Conservation (phyloP, 2,888 invertebrate genomes). For the Gryllus longicercus region DNA sequence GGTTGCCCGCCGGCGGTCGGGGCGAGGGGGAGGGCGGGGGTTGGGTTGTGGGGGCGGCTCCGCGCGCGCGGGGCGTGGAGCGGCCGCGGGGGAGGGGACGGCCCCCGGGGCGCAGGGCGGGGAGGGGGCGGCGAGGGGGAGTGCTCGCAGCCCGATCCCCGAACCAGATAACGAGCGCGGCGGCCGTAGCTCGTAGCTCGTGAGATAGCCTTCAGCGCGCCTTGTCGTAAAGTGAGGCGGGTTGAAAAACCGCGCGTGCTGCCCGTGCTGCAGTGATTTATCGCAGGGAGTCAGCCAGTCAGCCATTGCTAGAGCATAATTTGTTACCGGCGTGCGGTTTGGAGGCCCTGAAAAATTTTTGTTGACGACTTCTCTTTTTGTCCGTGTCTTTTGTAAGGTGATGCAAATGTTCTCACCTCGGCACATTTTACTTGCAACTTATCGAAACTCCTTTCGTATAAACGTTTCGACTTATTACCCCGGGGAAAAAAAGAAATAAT, state of each 20-base stretch:
- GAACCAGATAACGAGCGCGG: not conserved
- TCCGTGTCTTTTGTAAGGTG: not conserved
- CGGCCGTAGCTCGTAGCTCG: not conserved
- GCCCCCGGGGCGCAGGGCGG: not conserved
- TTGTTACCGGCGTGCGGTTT: slow-evolving; percentile 6
- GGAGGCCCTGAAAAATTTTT: slow-evolving; percentile 1
- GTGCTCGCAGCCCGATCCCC: not conserved
- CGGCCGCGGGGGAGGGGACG: too few relatives aligned
- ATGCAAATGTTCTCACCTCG: slow-evolving; percentile 1
- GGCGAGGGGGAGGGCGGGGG: too few relatives aligned
- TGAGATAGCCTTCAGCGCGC: slow-evolving; percentile 2
- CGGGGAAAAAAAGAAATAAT: not conserved
- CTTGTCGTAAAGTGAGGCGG: slow-evolving; percentile 17
- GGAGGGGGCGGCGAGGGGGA: not conserved
- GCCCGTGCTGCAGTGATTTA: not conserved
- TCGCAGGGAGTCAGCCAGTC: slow-evolving; percentile 11
- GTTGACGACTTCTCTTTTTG: not conserved
- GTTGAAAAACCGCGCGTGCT: not conserved
- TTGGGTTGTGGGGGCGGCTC: too few relatives aligned
- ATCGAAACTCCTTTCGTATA: not conserved
- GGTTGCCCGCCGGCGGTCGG: too few relatives aligned
- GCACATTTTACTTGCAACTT: not conserved
- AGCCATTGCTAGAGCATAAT: slow-evolving; percentile 1
- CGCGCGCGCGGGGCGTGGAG: too few relatives aligned
- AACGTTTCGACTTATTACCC: not conserved